Percentiles rank a stretch among this genome's conserved stretches.
Evolutionary conservation across 2,797 vertebrate genomes (phyloP).

Genomic region (Mastacembelus armatus): DNA sequence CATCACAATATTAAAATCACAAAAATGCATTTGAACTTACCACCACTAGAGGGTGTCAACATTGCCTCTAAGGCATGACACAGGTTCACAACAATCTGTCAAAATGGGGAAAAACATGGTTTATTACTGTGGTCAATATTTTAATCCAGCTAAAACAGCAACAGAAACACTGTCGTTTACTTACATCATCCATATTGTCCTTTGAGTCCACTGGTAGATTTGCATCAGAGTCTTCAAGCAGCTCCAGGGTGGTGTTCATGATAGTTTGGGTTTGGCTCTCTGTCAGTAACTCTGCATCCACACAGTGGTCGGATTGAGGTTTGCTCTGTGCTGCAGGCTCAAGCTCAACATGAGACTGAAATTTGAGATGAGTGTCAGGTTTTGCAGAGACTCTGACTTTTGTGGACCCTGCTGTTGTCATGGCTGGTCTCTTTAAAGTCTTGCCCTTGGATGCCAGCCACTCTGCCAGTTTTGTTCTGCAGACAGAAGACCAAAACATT

Average conservation of each 20-base stretch:
- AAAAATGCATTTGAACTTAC: conserved; percentile 45
- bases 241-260: conserved; percentile 77
- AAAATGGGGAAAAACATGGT: background rate
- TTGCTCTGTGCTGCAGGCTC: background rate
- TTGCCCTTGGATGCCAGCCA: conserved; percentile 84
- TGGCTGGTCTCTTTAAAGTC: conserved; percentile 77
- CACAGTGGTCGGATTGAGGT: conserved; percentile 8
- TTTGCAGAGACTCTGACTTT: conserved; percentile 47
- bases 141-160: background rate
- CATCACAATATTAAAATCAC: background rate
- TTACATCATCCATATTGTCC: conserved; percentile 77
- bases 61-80: conserved; percentile 80
- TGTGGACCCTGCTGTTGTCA: conserved; percentile 26
- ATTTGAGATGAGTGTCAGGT: conserved; percentile 16
- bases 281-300: background rate
- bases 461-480: conserved; percentile 79
- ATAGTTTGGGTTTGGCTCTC: conserved; percentile 51
- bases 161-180: conserved; percentile 7
- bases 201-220: conserved; percentile 64
- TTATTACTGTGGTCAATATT: background rate
- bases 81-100: conserved; percentile 82
- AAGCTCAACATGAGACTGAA: conserved; percentile 2
- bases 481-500: background rate
- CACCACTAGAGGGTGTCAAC: conserved; percentile 58
- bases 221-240: conserved; percentile 73